phyloP scores from a whole-genome alignment of 2,888 invertebrate species.

The Pocota personata region DNA sequence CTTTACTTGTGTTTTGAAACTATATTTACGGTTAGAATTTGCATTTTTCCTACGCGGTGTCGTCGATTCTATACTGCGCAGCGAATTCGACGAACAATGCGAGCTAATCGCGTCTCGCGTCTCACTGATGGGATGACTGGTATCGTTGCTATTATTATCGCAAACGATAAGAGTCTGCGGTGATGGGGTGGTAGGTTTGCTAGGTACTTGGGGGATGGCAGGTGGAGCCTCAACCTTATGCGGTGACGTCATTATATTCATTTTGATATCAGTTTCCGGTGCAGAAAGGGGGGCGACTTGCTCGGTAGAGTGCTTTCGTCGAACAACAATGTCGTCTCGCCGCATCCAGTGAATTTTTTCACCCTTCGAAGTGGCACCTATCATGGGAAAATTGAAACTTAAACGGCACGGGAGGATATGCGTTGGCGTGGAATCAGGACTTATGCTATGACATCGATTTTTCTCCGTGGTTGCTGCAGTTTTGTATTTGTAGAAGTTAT shows the following conservation, averaged over 20 bases:
- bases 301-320: conserved; percentile 35
- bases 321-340: conserved; percentile 76
- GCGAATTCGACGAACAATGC: conserved; percentile 45
- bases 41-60: conserved; percentile 52
- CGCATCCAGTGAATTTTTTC: conserved; percentile 80
- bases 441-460: conserved; percentile 45
- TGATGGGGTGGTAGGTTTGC: not conserved
- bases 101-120: conserved; percentile 74
- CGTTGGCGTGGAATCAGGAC: conserved; percentile 75
- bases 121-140: conserved; percentile 54
- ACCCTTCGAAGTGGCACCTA: conserved; percentile 71
- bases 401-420: conserved; percentile 55
- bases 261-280: conserved; percentile 33
- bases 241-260: conserved; percentile 28
- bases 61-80: conserved; percentile 47
- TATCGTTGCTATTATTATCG: conserved; percentile 55
- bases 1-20: conserved; percentile 82
- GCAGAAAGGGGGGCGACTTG: not conserved
- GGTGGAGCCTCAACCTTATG: conserved; percentile 17
- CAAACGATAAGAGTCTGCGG: conserved; percentile 42
- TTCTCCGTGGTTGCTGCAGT: conserved; percentile 77
- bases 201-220: conserved; percentile 29
- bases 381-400: conserved; percentile 75
- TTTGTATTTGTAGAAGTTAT: conserved; percentile 83
- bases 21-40: conserved; percentile 79